Base-by-base conservation (phyloP, 2,113 vertebrate species). In the Xyliphius kryptos region DNA sequence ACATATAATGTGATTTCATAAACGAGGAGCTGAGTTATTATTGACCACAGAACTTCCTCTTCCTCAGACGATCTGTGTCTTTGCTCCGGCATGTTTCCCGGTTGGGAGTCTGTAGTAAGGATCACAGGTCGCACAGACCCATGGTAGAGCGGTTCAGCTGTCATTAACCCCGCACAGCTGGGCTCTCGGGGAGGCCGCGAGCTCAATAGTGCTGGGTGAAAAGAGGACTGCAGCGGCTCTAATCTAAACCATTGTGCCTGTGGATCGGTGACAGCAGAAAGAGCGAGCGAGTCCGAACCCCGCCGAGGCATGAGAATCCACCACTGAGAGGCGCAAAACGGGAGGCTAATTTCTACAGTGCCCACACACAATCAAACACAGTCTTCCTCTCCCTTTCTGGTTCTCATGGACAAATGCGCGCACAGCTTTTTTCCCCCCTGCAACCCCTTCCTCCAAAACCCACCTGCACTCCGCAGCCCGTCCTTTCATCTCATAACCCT, bases 101-200 rank as follows among this genome's bases (percentile, higher is more conserved):
- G 52, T 41, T 21, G 47, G 55, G 60, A 44, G 48, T 37, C n/a
- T 68, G 50, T 36, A 63, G 37, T 65, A 59, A 51, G 43, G 57
- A 52, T 47, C 32, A 50, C 36, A 46, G 61, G 51, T 56, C 8
- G 19, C 6, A 7, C 21, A 48, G 55, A 37, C 52, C 55, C 68
- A 59, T 20, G 36, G 59, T 3, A 38, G 71, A 60, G 63, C 47
- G 38, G 63, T 67, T 67, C 59, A 63, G 49, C 60, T 55, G 64
- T 67, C 61, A 71, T 71, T 74, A 74, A 71, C 72, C 72, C 56
- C 19, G 51, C 64, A 55, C 72, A 74, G 68, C 65, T 68, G 72
- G 64, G 64, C 56, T 64, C 41, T 56, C 19, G 9, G 51, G 55
- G 43, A 56, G 37, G 43, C 47, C 41, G 44, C 32, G 46, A 54